Evolutionary conservation across 2,113 vertebrate species (phyloP).

Genomic region (Spea bombifrons): DNA sequence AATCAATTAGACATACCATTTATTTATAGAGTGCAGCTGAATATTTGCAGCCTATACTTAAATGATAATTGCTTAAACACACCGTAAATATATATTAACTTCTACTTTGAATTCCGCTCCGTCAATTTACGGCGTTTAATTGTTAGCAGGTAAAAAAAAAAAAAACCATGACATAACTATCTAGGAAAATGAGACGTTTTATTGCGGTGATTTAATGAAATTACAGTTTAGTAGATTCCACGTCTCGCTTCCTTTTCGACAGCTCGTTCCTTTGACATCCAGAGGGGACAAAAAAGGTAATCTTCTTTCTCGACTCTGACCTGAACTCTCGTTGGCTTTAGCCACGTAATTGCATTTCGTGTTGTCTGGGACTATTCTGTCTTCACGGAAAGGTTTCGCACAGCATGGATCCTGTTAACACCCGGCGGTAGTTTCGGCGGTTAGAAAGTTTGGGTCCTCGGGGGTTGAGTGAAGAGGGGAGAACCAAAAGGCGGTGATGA

Average conservation of each 20-base stretch:
- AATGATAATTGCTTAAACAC: no score
- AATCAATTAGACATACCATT: no score
- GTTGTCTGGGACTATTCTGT: conserved; percentile 33
- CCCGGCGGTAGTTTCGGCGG: conserved; percentile 19
- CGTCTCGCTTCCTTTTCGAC: conserved; percentile 11
- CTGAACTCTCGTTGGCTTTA: conserved; percentile 51
- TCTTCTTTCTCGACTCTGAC: conserved; percentile 42
- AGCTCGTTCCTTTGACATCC: conserved; percentile 24
- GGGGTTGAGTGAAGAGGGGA: conserved; percentile 44
- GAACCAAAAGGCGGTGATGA: conserved; percentile 47
- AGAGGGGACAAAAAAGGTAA: conserved; percentile 8
- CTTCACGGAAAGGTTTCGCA: conserved; percentile 27
- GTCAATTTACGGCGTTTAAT: no score
- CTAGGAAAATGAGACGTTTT: no score
- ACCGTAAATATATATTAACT: no score
- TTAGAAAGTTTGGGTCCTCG: conserved; percentile 25
- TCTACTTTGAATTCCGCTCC: no score
- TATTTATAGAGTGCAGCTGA: no score
- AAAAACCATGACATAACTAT: no score
- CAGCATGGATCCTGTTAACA: conserved; percentile 45
- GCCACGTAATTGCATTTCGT: conserved; percentile 43
- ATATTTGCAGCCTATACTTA: no score
- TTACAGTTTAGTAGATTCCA: conserved; percentile 4
- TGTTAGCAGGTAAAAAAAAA: no score
- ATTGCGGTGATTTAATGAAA: neutral